Evolutionary conservation across 2,113 vertebrate genomes (phyloP), one percentile per base, ranked within the genome.

Genomic region (Apodemus speciosus): DNA sequence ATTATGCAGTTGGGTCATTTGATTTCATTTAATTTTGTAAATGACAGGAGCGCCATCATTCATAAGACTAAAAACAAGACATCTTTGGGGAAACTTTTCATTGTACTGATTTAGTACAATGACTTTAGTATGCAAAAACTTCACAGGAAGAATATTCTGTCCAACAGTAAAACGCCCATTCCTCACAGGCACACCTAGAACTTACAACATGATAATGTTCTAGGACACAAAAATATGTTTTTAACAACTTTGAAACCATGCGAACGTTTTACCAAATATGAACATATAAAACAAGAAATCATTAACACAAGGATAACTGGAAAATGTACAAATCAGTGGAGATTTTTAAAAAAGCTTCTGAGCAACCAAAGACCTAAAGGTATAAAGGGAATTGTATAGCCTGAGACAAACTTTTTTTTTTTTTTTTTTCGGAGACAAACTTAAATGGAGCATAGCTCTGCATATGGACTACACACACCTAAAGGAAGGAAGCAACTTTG

Each of bases 41-140:
- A 81, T 58, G n/a, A 38, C n/a, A 58, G 35, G 2, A 27, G 56
- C 14, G 8, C 20, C 53, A 58, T 58, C 6, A n/a, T 38, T 23
- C 35, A 58, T 38, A 38, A 80, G 20, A 35, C 51, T 80, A 38
- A 58, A 56, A 80, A 10, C 20, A 56, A 58, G 32, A 30, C 6
- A 72, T 73, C 25, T 80, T 3, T 56, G 15, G 38, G 20, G 56
- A 73, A 21, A 30, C 9, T 53, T 86, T 86, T 90, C 18, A 27
- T 94, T 91, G 85, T 72, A 38, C 51, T 72, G 25, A 23, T 64
- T n/a, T n/a, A n/a, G n/a, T n/a, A n/a, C n/a, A n/a, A n/a, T 85
- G 14, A 35, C 30, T n/a, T 66, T 85, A 23, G 11, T 49, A 27
- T 73, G 9, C 9, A 89, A 56, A 83, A 83, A 32, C 1, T 49